Evolutionary conservation across 2,888 invertebrate species (phyloP).

Genomic region (Lymantria monacha): DNA sequence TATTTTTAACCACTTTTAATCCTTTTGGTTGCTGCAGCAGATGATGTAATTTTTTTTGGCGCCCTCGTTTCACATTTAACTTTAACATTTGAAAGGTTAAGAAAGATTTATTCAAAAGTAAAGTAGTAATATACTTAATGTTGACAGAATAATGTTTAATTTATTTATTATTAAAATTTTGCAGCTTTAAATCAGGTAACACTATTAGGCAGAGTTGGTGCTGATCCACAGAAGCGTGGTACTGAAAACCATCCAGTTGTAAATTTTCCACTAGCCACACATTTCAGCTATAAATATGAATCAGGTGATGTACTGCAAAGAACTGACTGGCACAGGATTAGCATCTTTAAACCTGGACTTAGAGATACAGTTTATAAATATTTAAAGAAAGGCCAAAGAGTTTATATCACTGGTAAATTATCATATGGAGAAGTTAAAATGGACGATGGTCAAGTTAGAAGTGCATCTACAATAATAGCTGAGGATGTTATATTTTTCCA

Average conservation of each 20-base stretch:
- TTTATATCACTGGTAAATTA: conserved; percentile 90
- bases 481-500: conserved; percentile 94
- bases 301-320: conserved; percentile 91
- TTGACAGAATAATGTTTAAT: not conserved
- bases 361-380: conserved; percentile 90
- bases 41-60: no score
- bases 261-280: conserved; percentile 94
- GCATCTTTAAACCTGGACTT: conserved; percentile 92
- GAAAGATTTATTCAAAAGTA: not conserved
- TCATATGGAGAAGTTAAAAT: conserved; percentile 93
- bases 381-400: conserved; percentile 92
- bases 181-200: conserved; percentile 90
- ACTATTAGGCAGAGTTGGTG: conserved; percentile 92
- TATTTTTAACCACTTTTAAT: no score
- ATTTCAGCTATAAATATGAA: conserved; percentile 91
- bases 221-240: conserved; percentile 94
- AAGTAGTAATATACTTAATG: not conserved
- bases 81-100: not conserved
- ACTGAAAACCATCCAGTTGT: conserved; percentile 91
- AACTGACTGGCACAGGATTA: conserved; percentile 95
- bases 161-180: conserved; percentile 21
- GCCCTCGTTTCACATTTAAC: no score
- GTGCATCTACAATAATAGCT: conserved; percentile 91
- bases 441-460: conserved; percentile 86
- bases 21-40: no score